phyloP scores from a whole-genome alignment of 1,140 invertebrate species.

The Epicauta chinensis region DNA sequence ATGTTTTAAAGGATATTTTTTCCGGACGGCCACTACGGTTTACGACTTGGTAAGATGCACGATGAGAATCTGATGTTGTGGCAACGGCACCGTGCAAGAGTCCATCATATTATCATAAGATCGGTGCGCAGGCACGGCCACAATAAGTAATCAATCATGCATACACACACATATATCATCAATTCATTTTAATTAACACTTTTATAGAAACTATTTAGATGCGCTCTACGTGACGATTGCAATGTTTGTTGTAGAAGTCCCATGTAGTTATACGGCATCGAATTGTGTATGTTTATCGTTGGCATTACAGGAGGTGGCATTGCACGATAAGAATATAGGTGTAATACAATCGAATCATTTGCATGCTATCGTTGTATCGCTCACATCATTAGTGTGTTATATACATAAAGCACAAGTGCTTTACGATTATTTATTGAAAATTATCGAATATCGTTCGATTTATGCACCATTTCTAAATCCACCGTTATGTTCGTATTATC shows the following conservation, averaged over 20 bases:
- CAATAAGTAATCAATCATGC: no score
- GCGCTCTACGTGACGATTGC: no score
- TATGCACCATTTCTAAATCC: slow-evolving; percentile 57
- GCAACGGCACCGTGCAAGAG: no score
- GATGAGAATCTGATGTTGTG: no score
- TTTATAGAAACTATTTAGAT: no score
- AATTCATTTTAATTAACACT: no score
- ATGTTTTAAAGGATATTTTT: no score
- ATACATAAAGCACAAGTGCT: slow-evolving; percentile 50
- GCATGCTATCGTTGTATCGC: slow-evolving; percentile 50
- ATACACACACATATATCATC: no score
- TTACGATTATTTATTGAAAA: slow-evolving; percentile 50
- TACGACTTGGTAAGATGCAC: no score
- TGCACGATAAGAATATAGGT: slow-evolving; percentile 34
- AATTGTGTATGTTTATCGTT: slow-evolving; percentile 49
- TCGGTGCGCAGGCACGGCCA: no score
- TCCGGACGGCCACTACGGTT: no score
- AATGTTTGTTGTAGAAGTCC: slow-evolving; percentile 50
- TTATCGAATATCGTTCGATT: slow-evolving; percentile 48
- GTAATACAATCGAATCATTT: slow-evolving; percentile 44
- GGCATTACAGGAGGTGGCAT: slow-evolving; percentile 49
- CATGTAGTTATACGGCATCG: slow-evolving; percentile 52
- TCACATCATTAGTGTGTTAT: slow-evolving; percentile 54
- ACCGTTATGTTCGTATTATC: slow-evolving; percentile 48
- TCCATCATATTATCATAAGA: no score